Base-by-base conservation (phyloP, 2,888 invertebrate genomes). In the Pseudanteris insignis region DNA sequence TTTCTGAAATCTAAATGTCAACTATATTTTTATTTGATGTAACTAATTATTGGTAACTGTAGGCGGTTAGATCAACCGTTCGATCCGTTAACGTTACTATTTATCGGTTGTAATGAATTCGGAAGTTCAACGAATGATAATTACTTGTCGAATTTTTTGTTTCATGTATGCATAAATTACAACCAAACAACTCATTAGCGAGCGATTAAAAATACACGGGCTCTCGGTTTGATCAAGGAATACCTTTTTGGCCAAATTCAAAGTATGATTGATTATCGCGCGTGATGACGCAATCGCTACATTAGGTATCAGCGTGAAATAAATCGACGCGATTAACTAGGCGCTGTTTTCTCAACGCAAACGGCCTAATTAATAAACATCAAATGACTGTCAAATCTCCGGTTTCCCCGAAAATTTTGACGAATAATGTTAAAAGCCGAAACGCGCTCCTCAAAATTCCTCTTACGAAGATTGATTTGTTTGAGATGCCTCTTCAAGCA, bases 391-490 rank as follows among this genome's bases (percentile, higher is more conserved):
- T 57, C 43, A 28, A 34, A 40, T 29, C 9, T 30, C 30, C 18
- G 7, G 7, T 21, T 44, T 58, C 33, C 50, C 10, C 18, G 14
- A 18, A 44, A 48, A 36, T 30, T 38, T 44, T 36, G 44, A 58
- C 33, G 50, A 44, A 58, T 44, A 58, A 32, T 44, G 50, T 58
- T 58, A 58, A 58, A 50, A 44, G 10, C 28, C 7, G 24, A 50
- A 50, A 50, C 44, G 48, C 15, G 38, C 25, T 29, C 21, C 28
- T 55, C 50, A 50, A 51, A 50, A 44, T 43, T 50, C 46, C 32
- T 38, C 50, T 33, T 33, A 38, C 43, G 34, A 58, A 50, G 58
- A 58, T 58, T 50, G 50, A 58, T 58, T 58, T 46, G 58, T 58
- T 58, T 50, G 40, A 38, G 40, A 50, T 44, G 25, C 33, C 47